Conservation (phyloP, 2,113 vertebrate genomes). For the Cairina moschata region DNA sequence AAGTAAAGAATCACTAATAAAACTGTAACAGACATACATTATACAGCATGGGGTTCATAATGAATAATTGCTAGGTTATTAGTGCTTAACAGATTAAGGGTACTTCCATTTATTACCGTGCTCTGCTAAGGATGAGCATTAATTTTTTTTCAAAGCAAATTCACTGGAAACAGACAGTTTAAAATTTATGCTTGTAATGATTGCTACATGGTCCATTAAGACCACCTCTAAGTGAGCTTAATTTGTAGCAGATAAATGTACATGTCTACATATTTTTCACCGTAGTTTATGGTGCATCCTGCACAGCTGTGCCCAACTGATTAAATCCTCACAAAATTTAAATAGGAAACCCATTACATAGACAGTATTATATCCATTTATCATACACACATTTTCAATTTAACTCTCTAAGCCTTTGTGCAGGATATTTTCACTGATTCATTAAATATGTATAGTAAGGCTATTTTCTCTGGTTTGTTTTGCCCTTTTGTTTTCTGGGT, state of each 20-base stretch:
- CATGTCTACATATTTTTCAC: slow-evolving; percentile 86
- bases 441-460: slow-evolving; percentile 69
- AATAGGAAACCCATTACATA: slow-evolving; percentile 88
- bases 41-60: slow-evolving; percentile 73
- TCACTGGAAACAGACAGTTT: slow-evolving; percentile 81
- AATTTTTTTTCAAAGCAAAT: slow-evolving; percentile 82
- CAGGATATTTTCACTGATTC: slow-evolving; percentile 10
- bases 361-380: slow-evolving; percentile 84
- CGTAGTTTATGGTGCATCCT: slow-evolving; percentile 83
- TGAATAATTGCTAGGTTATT: slow-evolving; percentile 82
- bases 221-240: slow-evolving; percentile 88
- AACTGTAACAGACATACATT: slow-evolving; percentile 58
- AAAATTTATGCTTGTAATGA: slow-evolving; percentile 87
- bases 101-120: slow-evolving; percentile 82
- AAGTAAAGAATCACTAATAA: slow-evolving; percentile 62
- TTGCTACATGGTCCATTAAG: slow-evolving; percentile 86
- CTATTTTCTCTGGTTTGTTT: slow-evolving; percentile 35
- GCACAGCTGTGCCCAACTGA: slow-evolving; percentile 85
- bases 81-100: slow-evolving; percentile 82
- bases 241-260: slow-evolving; percentile 89
- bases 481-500: slow-evolving; percentile 26
- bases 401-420: slow-evolving; percentile 70
- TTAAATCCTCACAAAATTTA: slow-evolving; percentile 88
- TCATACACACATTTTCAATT: slow-evolving; percentile 74
- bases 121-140: slow-evolving; percentile 75